Base-by-base conservation (phyloP, 1,140 invertebrate genomes). In the Coenobita brevimanus region DNA sequence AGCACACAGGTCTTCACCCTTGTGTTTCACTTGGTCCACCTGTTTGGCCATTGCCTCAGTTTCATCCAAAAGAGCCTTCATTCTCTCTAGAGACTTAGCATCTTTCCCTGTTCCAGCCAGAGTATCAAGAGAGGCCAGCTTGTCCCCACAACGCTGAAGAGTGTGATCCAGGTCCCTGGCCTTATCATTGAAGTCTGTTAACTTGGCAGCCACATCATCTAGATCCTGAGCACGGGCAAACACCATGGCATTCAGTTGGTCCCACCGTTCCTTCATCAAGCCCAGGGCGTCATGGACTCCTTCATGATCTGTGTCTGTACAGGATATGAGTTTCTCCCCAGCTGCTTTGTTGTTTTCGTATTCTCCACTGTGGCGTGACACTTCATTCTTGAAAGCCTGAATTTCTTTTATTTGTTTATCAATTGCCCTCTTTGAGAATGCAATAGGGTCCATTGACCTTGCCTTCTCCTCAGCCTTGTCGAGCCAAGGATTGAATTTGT, bases 241-340 rank as follows among this genome's bases (percentile, higher is more conserved):
- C 10, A 95, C 91, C 89, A 94, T 93, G 93, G 89, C 96, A 91
- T 98, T 98, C 0, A 99, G 93, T 91, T 95, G 95, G 91, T 98
- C 97, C 98, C 98, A 99, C 91, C 97, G 93, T 80, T 96, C 95
- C 92, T 96, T 97, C 92, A 98, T 95, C 73, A 94, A 94, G 80
- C 95, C 93, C 1, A 98, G 92, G 91, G 98, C 96, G 43, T 95
- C 95, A 91, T 97, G 96, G 0, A 99, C 96, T 15, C 96, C 95
- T 67, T 98, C 97, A 91, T 98, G 97, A 91, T 98, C 97, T 79
- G 96, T 95, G 91, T 99, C 97, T 89, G 97, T 98, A 78, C 96
- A 94, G 2, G 94, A 89, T 75, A 94, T 92, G 73, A 99, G 97
- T 0, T 96, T 96, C 90, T 98, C 97, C 15, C 97, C 97, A 2